Evolutionary conservation across 2,113 vertebrate genomes (phyloP).

Genomic region (Syngnathus typhle): DNA sequence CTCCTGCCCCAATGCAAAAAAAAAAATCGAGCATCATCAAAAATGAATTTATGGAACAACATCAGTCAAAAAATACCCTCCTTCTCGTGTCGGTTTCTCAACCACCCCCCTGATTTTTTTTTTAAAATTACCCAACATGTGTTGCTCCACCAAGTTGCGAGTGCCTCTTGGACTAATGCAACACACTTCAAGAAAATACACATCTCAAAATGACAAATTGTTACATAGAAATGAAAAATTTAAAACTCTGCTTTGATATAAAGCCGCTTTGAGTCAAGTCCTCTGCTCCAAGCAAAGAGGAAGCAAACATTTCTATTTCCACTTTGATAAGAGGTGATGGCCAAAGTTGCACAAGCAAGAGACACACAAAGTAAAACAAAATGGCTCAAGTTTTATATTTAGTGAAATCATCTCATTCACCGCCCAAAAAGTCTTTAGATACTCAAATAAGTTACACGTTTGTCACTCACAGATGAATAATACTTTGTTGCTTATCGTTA

Average conservation of each 20-base stretch:
- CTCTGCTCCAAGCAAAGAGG: slow-evolving; percentile 48
- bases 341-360: slow-evolving; percentile 26
- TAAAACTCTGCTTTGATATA: background rate
- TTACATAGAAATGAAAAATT: background rate
- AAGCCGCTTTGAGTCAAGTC: background rate
- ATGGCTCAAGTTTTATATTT: background rate
- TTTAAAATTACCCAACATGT: slow-evolving; percentile 39
- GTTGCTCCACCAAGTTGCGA: slow-evolving; percentile 18
- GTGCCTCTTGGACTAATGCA: background rate
- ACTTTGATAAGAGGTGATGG: slow-evolving; percentile 36
- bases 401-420: background rate
- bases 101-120: background rate
- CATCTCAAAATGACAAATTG: background rate
- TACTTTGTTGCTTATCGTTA: background rate
- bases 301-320: slow-evolving; percentile 49
- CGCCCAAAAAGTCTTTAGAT: background rate
- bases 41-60: slow-evolving; percentile 8
- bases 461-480: background rate
- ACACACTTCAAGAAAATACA: background rate
- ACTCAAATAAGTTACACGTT: background rate
- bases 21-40: background rate
- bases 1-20: background rate
- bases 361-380: slow-evolving; percentile 13
- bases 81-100: slow-evolving; percentile 40
- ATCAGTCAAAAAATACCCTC: slow-evolving; percentile 22